These are phyloP conservation scores for Perithous albicinctus DNA, from an alignment of 2,888 invertebrate genomes.

Conservation along the genomic window DNA sequence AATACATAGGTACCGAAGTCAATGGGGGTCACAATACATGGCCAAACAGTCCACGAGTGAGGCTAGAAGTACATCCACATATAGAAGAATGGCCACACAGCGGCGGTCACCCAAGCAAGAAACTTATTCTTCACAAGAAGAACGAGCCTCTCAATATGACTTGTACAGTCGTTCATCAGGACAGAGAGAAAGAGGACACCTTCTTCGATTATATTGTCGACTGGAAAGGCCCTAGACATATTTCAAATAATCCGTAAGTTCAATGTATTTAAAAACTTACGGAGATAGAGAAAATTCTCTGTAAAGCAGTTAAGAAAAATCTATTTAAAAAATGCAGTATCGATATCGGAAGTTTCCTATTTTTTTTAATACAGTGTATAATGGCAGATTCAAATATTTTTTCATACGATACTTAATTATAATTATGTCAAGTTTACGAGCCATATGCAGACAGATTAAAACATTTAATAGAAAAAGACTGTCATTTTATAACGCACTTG, in stretches of 20 bases:
- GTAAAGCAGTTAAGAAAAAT: too few species aligned
- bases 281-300: too few species aligned
- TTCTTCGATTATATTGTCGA: constrained; percentile 68
- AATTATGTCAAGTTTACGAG: too few species aligned
- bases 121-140: constrained; percentile 71
- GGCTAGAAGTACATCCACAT: constrained; percentile 70
- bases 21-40: constrained; percentile 62
- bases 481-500: too few species aligned
- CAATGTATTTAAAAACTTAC: too few species aligned
- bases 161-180: constrained; percentile 72
- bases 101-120: constrained; percentile 61
- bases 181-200: constrained; percentile 65
- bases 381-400: too few species aligned
- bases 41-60: constrained; percentile 60
- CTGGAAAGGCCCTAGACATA: constrained; percentile 68
- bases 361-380: too few species aligned
- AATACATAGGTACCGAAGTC: constrained; percentile 62
- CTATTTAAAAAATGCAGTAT: too few species aligned
- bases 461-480: too few species aligned
- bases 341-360: too few species aligned
- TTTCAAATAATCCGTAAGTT: constrained; percentile 68
- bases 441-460: too few species aligned
- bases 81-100: constrained; percentile 64
- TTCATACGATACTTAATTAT: too few species aligned
- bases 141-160: constrained; percentile 78